Evolutionary conservation across 1,140 invertebrate species (phyloP), one percentile per base, ranked within the genome.

Genomic region (Zaprionus lachaisei): DNA sequence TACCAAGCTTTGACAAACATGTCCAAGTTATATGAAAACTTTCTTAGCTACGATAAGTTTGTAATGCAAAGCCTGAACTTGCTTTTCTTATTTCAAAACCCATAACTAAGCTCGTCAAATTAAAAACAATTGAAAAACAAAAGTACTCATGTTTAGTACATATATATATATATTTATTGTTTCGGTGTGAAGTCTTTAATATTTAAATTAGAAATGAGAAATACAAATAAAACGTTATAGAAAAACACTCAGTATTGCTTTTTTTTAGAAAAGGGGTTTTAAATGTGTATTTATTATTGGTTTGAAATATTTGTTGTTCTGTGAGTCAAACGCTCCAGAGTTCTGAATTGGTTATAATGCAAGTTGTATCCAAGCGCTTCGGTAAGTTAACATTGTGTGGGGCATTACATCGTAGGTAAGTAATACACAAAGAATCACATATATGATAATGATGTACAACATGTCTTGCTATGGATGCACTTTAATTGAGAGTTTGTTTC

Each of bases 211-310:
- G 7, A 47, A 47, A 47, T 47, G n/a, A 47, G n/a, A 17, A 47
- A 47, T 47, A 47, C 41, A 47, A 47, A 47, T 47, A 47, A 47
- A 47, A 38, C 37, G 14, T 38, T 37, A 37, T 14, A 70, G 57
- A 58, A 66, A 66, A 72, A 72, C 5, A 57, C 54, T 4, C 24
- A 7, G 4, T 28, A 9, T 12, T 62, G 55, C 12, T 74, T 70
- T 70, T 70, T 74, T 62, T 63, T 70, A 70, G 66, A 75, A 75
- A 75, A 75, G 66, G 72, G 55, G 49, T 51, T 70, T 61, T 74
- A 57, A 14, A 51, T 51, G 20, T 51, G 22, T 51, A 49, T 75
- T 74, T 63, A 74, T 70, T 74, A 31, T 41, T 41, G 54, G n/a
- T 65, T 54, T 65, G 20, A 63, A 70, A 63, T 75, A 70, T 75